A percentile compares a stretch with the other conserved stretches of the same genome.
Conservation (phyloP, 2,113 vertebrate genomes). For the Raja brachyura region DNA sequence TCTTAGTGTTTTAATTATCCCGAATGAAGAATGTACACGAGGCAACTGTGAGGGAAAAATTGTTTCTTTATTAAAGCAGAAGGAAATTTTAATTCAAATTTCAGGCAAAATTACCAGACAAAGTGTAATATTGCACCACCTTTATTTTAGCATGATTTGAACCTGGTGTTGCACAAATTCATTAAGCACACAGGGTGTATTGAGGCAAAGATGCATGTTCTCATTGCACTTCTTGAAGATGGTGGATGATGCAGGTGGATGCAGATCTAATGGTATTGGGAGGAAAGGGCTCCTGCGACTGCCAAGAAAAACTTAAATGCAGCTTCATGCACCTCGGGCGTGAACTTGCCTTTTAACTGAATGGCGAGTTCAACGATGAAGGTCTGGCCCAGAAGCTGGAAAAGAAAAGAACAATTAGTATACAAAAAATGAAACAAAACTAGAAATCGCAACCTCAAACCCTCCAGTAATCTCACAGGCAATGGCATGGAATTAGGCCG, state of each 20-base stretch:
- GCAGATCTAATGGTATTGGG: background rate
- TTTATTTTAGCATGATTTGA: background rate
- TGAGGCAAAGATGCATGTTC: background rate
- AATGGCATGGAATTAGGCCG: background rate
- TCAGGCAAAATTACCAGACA: background rate
- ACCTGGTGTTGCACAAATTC: background rate
- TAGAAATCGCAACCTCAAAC: background rate
- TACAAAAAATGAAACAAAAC: background rate
- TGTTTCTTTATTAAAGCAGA: background rate
- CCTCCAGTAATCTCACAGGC: background rate
- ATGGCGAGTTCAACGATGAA: background rate
- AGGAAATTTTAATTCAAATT: background rate
- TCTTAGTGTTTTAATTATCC: no score
- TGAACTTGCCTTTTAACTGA: rapidly evolving
- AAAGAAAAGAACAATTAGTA: background rate
- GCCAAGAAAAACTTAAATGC: background rate
- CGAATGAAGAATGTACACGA: no score
- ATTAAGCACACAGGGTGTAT: background rate
- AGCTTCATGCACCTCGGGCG: background rate
- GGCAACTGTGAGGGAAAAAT: no score
- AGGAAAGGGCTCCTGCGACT: background rate
- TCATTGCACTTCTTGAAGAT: background rate
- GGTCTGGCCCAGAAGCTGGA: background rate
- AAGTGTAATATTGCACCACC: background rate
- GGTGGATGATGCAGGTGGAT: no score